Evolutionary conservation across 2,888 invertebrate genomes (phyloP), one percentile per base, ranked within the genome.

Genomic region (Nephrotoma guestfalica): DNA sequence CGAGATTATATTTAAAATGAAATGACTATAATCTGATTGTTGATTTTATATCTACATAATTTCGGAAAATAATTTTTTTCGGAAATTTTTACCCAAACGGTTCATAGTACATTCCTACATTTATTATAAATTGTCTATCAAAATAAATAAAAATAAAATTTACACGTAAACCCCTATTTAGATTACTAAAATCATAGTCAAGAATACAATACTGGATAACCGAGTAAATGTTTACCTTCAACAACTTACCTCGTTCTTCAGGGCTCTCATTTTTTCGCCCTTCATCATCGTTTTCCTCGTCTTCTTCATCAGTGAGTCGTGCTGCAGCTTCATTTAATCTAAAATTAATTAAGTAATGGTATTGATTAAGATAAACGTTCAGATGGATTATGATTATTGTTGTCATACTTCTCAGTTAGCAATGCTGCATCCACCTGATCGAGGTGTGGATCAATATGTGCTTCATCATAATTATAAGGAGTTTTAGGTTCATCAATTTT

Each of bases 401-500:
- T 41, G 43, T 18, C 6, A 90, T 91, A 95, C 94, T 96, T 97
- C 89, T 96, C 95, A 86, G 96, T 95, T 88, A 97, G 92, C 87
- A 95, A 93, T 88, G 94, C 93, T 0, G 97, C 95, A 89, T 95
- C 95, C 88, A 94, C 90, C 88, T 94, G 93, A 89, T 94, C 94
- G 7, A 90, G 89, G 90, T 92, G 88, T 88, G 91, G 94, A 71
- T 71, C 71, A 83, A 93, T 91, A 83, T 93, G 93, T 42, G 93
- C 93, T 88, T 95, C 95, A 85, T 92, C 93, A 86, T 94, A 91
- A 89, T 94, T 95, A 89, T 91, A 94, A 57, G 99, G 99, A 41
- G 99, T 99, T 92, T 99, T 99, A 1, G 99, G 99, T 92, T 99
- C 99, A 89, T 98, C 97, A 88, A 96, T 95, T 92, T 99, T 99